Base-by-base conservation (phyloP, 2,888 invertebrate genomes). In the Steromphala cineraria region DNA sequence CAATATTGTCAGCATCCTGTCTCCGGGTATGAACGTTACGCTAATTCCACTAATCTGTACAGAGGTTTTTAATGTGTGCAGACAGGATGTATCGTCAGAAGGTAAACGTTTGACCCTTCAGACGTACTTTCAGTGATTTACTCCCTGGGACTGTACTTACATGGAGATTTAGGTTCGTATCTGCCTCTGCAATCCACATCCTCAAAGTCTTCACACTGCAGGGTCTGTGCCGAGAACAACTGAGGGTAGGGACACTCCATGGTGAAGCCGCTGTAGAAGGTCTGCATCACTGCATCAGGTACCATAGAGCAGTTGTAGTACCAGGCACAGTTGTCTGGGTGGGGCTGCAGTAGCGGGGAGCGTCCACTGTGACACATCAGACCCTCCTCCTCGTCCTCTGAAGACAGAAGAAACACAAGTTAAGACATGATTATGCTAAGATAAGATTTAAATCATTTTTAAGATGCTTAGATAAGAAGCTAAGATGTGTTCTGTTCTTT, bases 181-280 rank as follows among this genome's bases (percentile, higher is more conserved):
- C 90, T 84, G 8, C 67, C 82, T 21, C 86, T 86, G 81, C 90
- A 90, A 8, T 85, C 79, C 3, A 90, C 90, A 0, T 87, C 82
- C 46, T 88, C 88, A 79, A 90, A 90, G 53, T 87, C 83, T 36
- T 89, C 87, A 80, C 90, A 90, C 36, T 83, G 75, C 40, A 81
- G 81, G 0, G 90, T 88, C 13, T 81, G 77, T 0, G 83, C 24
- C 46, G 89, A 88, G 81, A 89, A 90, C 15, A 88, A 82, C 75
- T 87, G 83, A 0, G 90, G 90, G 80, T 90, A 90, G 3, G 86
- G 81, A 19, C 90, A 90, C 80, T 90, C 90, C 79, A 81, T 80
- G 36, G 83, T 81, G 77, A 82, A 83, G 24, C 81, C 79, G 19
- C 79, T 76, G 75, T 83, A 83, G 79, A 81, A 86, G n/a, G 78